Evolutionary conservation across 2,797 vertebrate genomes (phyloP).

Genomic region (Poliocrania exsul): DNA sequence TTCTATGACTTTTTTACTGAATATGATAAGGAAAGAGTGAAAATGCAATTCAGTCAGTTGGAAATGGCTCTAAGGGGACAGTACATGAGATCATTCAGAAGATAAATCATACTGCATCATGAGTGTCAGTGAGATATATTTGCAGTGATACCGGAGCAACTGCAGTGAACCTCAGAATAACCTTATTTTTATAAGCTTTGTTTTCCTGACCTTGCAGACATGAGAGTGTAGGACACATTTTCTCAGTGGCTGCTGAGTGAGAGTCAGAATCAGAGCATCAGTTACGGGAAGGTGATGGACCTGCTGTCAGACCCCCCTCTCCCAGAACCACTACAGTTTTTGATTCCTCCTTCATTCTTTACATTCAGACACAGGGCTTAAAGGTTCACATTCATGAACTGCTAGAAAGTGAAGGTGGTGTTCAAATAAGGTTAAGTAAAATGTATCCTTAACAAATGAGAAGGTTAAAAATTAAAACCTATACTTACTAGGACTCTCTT

Average conservation of each 20-base stretch:
- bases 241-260: neutral
- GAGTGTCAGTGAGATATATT: neutral
- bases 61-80: neutral
- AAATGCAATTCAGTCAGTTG: neutral
- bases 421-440: neutral
- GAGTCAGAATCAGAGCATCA: neutral
- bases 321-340: fast-evolving
- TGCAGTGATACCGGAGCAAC: neutral
- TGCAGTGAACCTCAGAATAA: neutral
- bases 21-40: neutral
- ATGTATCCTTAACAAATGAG: neutral
- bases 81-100: neutral
- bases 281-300: neutral
- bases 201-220: neutral
- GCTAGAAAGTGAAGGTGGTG: neutral
- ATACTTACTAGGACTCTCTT: neutral
- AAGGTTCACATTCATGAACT: neutral
- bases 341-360: neutral
- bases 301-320: neutral
- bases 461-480: neutral
- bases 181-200: neutral
- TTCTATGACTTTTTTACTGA: neutral
- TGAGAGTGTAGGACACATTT: neutral
- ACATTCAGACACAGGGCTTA: neutral
- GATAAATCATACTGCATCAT: neutral